Base-by-base conservation (phyloP, 1,140 invertebrate species). In the Psilanteris sp. region DNA sequence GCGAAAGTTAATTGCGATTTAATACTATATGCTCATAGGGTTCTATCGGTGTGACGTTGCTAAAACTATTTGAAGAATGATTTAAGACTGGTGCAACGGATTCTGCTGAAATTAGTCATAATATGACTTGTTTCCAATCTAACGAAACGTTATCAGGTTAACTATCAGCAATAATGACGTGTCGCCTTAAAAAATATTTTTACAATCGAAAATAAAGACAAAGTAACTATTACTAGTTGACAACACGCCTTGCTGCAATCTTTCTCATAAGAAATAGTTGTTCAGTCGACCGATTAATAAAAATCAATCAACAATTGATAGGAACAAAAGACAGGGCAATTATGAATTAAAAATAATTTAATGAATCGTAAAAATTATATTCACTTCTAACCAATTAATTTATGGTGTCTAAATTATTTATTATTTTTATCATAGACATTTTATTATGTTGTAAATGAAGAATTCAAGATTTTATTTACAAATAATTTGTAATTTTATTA, bases 91-190 rank as follows among this genome's bases (percentile, higher is more conserved):
- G 29, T 44, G 31, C 41, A 54, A 54, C 27, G 10, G 15, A 54
- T 34, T 39, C 5, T 3, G 24, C 29, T 26, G 36, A 41, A 41
- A 10, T 14, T 8, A 24, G 10, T 37, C 24, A 10, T 3, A 1
- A 11, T 15, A 5, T 11, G 44, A 32, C 8, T 36, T 24, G 24
- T 39, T 44, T 32, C n/a, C 39, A 13, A 50, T 22, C 32, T 37
- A 43, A 64, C 22, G 34, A 50, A 27, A 27, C 55, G 61, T 71
- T n/a, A n/a, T n/a, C n/a, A n/a, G n/a, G n/a, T n/a, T 71, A 70
- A 76, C 71, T 79, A 62, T 66, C 78, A 71, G 77, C 77, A 78
- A 79, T 81, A 79, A 79, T 64, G 46, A 73, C 39, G 50, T 22
- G 39, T 61, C 32, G 62, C 54, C 62, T 75, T 68, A 62, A 2